Conservation (phyloP, 2,888 invertebrate species). For the Panopea generosa region DNA sequence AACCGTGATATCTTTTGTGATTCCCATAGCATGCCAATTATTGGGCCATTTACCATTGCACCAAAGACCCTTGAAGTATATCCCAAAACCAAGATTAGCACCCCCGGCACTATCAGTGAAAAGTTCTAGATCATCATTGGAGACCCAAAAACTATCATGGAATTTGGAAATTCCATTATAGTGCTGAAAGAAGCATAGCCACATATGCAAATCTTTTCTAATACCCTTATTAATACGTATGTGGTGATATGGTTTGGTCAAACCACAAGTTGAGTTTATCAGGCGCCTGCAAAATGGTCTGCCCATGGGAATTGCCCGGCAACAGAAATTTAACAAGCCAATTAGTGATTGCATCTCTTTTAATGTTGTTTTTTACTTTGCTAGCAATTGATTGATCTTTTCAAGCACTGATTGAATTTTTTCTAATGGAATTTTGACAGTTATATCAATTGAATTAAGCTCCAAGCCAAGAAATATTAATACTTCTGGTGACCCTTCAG, state of each 20-base stretch:
- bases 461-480: conserved; percentile 28
- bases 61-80: conserved; percentile 15
- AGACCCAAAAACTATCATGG: conserved; percentile 19
- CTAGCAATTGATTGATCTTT: conserved; percentile 2
- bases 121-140: conserved; percentile 21
- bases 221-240: conserved; percentile 27
- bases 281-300: conserved; percentile 43
- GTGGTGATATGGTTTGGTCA: conserved; percentile 34
- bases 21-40: conserved; percentile 1
- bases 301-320: conserved; percentile 29
- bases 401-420: conserved; percentile 11
- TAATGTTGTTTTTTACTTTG: conserved; percentile 18
- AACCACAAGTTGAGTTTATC: conserved; percentile 32
- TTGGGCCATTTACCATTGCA: conserved; percentile 12
- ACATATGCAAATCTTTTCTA: neutral
- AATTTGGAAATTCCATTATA: conserved; percentile 14
- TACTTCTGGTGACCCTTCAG: conserved; percentile 13
- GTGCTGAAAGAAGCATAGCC: conserved; percentile 8
- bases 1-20: conserved; percentile 19
- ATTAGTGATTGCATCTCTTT: conserved; percentile 35
- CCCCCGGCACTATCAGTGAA: conserved; percentile 24
- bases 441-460: conserved; percentile 10
- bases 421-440: conserved; percentile 14
- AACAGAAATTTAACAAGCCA: conserved; percentile 33
- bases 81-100: conserved; percentile 11